Evolutionary conservation across 2,113 vertebrate species (phyloP).

Genomic region (Polypterus bichir): DNA sequence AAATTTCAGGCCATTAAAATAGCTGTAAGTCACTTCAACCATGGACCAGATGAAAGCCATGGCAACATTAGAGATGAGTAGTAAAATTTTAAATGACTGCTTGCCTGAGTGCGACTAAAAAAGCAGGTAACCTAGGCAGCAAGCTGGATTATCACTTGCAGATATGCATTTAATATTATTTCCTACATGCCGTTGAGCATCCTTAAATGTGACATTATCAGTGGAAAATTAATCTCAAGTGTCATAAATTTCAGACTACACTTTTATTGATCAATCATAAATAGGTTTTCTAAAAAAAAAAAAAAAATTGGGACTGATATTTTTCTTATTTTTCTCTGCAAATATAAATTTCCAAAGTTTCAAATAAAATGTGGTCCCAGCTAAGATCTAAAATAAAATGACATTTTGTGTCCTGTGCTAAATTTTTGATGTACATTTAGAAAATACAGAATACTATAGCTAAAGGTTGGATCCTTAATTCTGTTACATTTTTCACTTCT

Average conservation of each 20-base stretch:
- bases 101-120: neutral
- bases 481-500: too few species aligned
- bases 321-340: neutral
- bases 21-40: too few species aligned
- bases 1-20: neutral
- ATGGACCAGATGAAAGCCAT: too few species aligned
- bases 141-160: neutral
- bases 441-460: neutral
- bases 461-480: too few species aligned
- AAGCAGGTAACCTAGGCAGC: neutral
- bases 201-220: conserved; percentile 3
- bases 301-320: conserved; percentile 5
- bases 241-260: conserved; percentile 13
- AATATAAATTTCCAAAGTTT: neutral
- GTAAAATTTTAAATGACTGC: neutral
- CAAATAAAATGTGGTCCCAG: neutral
- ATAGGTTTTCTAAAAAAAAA: conserved; percentile 3
- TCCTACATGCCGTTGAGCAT: neutral
- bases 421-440: neutral
- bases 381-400: conserved; percentile 2
- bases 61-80: too few species aligned
- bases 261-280: conserved; percentile 19
- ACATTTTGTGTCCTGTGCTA: neutral
- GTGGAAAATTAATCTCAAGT: conserved; percentile 12
- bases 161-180: neutral